Percentiles rank a stretch among this genome's conserved stretches.
Conservation (phyloP, 1,140 invertebrate species). For the Heliconius melpomene region DNA sequence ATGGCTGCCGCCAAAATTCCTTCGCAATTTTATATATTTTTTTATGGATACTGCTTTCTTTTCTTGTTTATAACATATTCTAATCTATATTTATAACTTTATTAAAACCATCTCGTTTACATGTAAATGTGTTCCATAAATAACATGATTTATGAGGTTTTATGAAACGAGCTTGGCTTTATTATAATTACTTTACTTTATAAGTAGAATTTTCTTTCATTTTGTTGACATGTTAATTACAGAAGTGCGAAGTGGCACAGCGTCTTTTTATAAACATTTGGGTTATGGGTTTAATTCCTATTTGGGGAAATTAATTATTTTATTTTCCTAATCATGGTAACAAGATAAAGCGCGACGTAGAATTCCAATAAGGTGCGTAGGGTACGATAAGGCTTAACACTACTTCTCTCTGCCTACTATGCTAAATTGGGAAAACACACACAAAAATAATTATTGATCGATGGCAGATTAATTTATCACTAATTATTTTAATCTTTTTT, state of each 20-base stretch:
- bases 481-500: no score
- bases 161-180: background rate
- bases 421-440: no score
- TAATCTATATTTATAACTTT: slow-evolving; percentile 17
- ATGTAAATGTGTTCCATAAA: slow-evolving; percentile 23
- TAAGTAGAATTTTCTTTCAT: background rate
- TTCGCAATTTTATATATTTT: background rate
- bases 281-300: background rate
- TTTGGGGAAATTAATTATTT: background rate
- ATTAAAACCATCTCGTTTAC: background rate
- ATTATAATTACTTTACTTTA: background rate
- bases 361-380: background rate
- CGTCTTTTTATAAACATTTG: background rate
- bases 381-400: no score
- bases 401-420: background rate
- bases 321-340: background rate
- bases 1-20: background rate
- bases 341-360: background rate
- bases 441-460: no score
- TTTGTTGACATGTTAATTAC: background rate
- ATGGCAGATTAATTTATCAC: no score
- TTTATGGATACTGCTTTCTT: background rate
- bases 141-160: slow-evolving; percentile 7
- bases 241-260: background rate
- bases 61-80: slow-evolving; percentile 17